Base-by-base conservation (phyloP, 2,888 invertebrate species). In the Chrysopilus asiliformis region DNA sequence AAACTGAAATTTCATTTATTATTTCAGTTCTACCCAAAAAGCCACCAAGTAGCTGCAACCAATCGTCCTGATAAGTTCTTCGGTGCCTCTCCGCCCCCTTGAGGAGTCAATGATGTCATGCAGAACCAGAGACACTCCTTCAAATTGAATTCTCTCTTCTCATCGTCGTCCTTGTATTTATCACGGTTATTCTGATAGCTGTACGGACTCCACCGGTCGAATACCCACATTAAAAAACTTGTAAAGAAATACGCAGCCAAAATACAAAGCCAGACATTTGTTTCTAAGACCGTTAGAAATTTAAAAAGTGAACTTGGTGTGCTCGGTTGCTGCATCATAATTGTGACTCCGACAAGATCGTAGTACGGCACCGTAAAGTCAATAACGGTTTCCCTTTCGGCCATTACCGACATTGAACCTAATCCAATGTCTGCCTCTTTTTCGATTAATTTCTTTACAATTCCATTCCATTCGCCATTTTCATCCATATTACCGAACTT, bases 111-210 rank as follows among this genome's bases (percentile, higher is more conserved):
- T 22, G 94, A 95, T 26, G 95, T 95, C 91, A 97, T 93, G 55
- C 95, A 95, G 60, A 97, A 97, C 95, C 95, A 97, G 0, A 97
- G 70, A 53, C 94, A 94, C 62, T 97, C 97, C 57, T 93, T 94
- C 22, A 97, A 64, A 29, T 83, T 89, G 55, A 97, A 97, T 55
- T 91, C 87, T 4, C 95, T 68, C 55, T 93, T 93, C 53, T 93
- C 93, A 47, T 89, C 87, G 48, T 91, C 90, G 39, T 90, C 82
- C 54, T 81, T 83, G 56, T 91, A 93, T 54, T 87, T 89, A 41
- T 90, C 87, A 6, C 85, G 70, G 57, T 93, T 93, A 56, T 94
- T 94, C 53, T 84, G 93, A 56, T 89, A 94, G 51, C 94, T 94
- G 65, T 93, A 95, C 0, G 97, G 97, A 52, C 91, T 93, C 80